phyloP scores from a whole-genome alignment of 2,888 invertebrate species.

The Priocnemis perturbator region DNA sequence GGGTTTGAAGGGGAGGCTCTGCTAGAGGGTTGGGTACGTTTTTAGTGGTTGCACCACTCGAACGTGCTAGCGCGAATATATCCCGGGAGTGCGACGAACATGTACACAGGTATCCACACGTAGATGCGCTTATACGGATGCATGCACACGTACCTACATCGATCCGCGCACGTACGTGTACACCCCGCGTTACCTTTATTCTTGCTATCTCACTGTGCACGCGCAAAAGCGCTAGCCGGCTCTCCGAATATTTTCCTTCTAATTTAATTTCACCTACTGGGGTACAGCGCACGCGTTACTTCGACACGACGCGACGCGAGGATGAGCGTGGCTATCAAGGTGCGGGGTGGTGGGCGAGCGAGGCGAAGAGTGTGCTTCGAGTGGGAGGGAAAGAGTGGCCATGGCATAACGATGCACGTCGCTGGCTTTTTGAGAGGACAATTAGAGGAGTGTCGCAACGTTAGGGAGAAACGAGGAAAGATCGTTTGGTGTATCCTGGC shows the following conservation, averaged over 20 bases:
- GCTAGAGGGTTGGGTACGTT: conserved; percentile 47
- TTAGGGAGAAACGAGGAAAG: neutral
- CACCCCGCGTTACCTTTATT: conserved; percentile 38
- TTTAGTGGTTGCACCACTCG: conserved; percentile 58
- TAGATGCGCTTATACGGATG: too few relatives aligned
- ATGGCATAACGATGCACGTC: conserved; percentile 33
- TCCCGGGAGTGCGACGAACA: conserved; percentile 31
- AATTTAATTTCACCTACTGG: conserved; percentile 58
- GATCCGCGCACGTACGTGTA: conserved; percentile 2
- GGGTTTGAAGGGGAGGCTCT: conserved; percentile 43
- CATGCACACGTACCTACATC: conserved; percentile 4
- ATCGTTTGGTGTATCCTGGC: neutral
- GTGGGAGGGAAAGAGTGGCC: conserved; percentile 10
- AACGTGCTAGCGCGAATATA: conserved; percentile 60
- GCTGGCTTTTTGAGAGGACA: conserved; percentile 44
- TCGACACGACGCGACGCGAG: conserved; percentile 27
- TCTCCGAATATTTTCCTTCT: conserved; percentile 63
- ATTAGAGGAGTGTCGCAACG: conserved; percentile 24
- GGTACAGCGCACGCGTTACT: conserved; percentile 42
- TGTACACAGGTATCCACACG: neutral
- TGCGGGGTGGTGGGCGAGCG: conserved; percentile 30
- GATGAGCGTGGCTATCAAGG: neutral
- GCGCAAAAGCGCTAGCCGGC: conserved; percentile 51
- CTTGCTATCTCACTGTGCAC: conserved; percentile 50
- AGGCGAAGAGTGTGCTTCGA: neutral